A percentile compares a stretch with the other conserved stretches of the same genome.
Evolutionary conservation across 2,888 invertebrate genomes (phyloP).

Genomic region (Trimorus sp.): DNA sequence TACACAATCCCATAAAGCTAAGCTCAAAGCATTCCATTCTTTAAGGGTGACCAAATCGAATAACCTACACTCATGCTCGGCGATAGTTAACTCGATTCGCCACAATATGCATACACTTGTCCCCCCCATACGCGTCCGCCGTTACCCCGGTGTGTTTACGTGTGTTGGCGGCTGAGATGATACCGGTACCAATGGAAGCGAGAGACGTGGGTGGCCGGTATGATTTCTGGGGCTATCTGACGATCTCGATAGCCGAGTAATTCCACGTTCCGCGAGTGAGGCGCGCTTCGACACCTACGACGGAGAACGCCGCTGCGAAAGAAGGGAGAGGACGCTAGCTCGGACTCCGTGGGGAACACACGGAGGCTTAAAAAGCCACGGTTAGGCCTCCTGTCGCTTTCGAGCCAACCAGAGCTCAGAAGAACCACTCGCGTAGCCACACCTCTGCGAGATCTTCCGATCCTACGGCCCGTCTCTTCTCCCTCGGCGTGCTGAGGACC

Average conservation of each 20-base stretch:
- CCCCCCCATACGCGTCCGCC: no score
- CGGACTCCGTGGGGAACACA: constrained; percentile 35
- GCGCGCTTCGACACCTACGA: constrained; percentile 78
- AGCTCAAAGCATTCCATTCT: no score
- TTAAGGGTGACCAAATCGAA: no score
- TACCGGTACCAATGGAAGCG: constrained; percentile 60
- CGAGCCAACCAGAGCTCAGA: constrained; percentile 80
- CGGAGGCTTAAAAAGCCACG: constrained; percentile 66
- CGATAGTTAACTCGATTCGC: no score
- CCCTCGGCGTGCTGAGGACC: constrained; percentile 31
- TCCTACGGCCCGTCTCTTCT: constrained; percentile 57
- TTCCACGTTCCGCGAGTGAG: constrained; percentile 72
- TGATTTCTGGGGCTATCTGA: constrained; percentile 79
- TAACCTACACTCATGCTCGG: no score
- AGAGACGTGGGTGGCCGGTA: constrained; percentile 79
- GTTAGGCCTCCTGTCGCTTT: constrained; percentile 79
- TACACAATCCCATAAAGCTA: no score
- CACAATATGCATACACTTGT: no score
- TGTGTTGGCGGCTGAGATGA: constrained; percentile 32
- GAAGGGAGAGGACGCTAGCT: constrained; percentile 33
- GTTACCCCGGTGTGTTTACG: no score
- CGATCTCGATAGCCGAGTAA: constrained; percentile 80
- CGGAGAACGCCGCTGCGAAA: constrained; percentile 44
- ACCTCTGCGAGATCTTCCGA: constrained; percentile 77
- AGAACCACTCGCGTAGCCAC: constrained; percentile 79